Conservation (phyloP, 2,888 invertebrate genomes). For the Tipula helvola region DNA sequence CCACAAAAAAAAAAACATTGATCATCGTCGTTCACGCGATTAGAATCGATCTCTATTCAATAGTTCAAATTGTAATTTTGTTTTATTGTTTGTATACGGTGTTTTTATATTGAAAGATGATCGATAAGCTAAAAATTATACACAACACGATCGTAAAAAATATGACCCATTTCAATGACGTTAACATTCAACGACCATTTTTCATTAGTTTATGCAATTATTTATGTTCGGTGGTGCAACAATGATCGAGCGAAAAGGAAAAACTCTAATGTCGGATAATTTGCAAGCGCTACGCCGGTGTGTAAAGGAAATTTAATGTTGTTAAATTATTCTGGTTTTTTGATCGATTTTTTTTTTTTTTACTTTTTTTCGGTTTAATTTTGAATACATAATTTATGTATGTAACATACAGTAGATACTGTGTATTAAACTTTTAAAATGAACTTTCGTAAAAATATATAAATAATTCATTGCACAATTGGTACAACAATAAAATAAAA, state of each 20-base stretch:
- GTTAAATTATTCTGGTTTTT: neutral
- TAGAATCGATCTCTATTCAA: neutral
- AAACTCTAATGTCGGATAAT: constrained; percentile 4
- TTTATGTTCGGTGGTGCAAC: neutral
- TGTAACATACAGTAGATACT: neutral
- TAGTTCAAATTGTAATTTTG: neutral
- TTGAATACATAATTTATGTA: neutral
- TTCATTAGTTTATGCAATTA: neutral
- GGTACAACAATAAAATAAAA: neutral
- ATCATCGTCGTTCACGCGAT: neutral
- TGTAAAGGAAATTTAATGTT: neutral
- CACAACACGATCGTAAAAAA: neutral
- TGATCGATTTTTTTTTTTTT: neutral
- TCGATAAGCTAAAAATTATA: neutral
- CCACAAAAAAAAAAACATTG: neutral
- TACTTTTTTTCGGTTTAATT: neutral
- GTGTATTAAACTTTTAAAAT: neutral
- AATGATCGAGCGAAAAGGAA: neutral
- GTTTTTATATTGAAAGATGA: neutral
- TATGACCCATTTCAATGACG: neutral
- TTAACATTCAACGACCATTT: neutral
- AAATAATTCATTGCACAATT: neutral
- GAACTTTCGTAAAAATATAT: neutral
- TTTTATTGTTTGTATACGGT: neutral
- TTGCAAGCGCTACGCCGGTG: neutral